Conservation (phyloP, 2,888 invertebrate species). For the Eustalomyia histrio region DNA sequence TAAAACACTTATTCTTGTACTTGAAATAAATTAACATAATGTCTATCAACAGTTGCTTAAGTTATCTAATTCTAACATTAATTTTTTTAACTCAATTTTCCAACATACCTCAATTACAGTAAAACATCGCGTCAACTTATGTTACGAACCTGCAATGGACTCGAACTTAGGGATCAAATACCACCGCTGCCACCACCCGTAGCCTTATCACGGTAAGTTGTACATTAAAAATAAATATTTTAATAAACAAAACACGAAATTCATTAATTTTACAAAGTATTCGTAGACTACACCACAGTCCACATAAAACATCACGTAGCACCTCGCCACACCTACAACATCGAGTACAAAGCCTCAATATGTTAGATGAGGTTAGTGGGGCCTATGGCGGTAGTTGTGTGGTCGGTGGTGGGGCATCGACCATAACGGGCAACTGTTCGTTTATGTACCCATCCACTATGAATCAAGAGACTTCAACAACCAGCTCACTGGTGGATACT, state of each 20-base stretch:
- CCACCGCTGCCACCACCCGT: constrained; percentile 82
- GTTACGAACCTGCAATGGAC: constrained; percentile 88
- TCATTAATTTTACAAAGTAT: constrained; percentile 49
- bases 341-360: constrained; percentile 78
- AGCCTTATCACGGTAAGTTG: constrained; percentile 79
- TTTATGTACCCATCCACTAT: constrained; percentile 77
- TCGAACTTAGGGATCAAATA: constrained; percentile 85
- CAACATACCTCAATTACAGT: constrained; percentile 65
- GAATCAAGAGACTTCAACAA: constrained; percentile 78
- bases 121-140: constrained; percentile 83
- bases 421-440: constrained; percentile 75
- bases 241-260: neutral
- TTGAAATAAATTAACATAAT: too few species aligned
- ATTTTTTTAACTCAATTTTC: constrained; percentile 1
- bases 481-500: constrained; percentile 77
- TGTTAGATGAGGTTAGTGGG: constrained; percentile 77
- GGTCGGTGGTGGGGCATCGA: constrained; percentile 68
- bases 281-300: constrained; percentile 78
- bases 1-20: too few species aligned
- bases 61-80: too few species aligned
- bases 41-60: too few species aligned
- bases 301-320: constrained; percentile 79
- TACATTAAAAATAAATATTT: neutral
- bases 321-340: constrained; percentile 79
- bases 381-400: constrained; percentile 57